Evolutionary conservation across 2,888 invertebrate species (phyloP).

Genomic region (Metopia argyrocephala): DNA sequence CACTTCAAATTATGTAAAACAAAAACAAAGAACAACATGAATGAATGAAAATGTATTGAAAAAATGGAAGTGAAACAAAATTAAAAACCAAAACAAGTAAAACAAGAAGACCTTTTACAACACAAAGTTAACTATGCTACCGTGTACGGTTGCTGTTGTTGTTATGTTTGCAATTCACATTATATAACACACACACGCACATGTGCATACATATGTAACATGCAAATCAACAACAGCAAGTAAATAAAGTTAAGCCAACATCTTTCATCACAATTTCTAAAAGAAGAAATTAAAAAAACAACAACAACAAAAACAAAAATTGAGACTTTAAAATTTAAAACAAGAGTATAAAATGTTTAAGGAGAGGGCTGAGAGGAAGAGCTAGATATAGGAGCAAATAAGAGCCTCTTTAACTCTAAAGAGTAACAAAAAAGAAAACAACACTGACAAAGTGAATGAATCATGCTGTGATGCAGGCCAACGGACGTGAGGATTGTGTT

Average conservation of each 20-base stretch:
- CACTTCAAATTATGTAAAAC: slow-evolving; percentile 44
- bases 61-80: slow-evolving; percentile 5
- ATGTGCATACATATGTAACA: neutral
- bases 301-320: neutral
- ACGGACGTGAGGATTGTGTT: too few species aligned
- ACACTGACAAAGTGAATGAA: too few species aligned
- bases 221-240: neutral
- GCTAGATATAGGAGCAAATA: too few species aligned
- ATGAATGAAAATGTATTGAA: neutral
- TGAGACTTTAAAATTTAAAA: neutral
- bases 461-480: too few species aligned
- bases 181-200: slow-evolving; percentile 4
- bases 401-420: too few species aligned
- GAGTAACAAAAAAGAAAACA: too few species aligned
- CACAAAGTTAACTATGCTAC: slow-evolving; percentile 39
- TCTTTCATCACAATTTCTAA: slow-evolving; percentile 43
- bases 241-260: slow-evolving; percentile 32
- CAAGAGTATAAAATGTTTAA: too few species aligned
- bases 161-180: slow-evolving; percentile 12
- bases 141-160: slow-evolving; percentile 10
- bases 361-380: too few species aligned
- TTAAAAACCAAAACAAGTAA: slow-evolving; percentile 4
- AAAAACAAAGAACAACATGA: neutral
- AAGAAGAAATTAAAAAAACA: too few species aligned
- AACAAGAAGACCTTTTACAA: slow-evolving; percentile 37